phyloP scores from a whole-genome alignment of 2,797 vertebrate genomes.

The Fringilla coelebs region DNA sequence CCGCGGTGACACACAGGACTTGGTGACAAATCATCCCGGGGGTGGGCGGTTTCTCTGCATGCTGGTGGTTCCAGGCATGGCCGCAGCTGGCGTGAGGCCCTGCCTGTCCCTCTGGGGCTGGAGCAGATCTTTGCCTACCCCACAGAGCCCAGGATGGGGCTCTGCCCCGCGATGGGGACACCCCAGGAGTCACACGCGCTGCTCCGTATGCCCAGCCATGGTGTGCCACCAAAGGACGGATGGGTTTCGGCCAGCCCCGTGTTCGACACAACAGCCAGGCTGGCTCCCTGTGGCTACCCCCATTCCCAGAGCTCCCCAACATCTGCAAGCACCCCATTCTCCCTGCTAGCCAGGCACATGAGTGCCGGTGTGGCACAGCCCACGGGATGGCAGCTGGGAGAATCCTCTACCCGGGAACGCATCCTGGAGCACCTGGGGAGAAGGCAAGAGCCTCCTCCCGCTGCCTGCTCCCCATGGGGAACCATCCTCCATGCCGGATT shows the following conservation, averaged over 20 bases:
- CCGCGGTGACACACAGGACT: neutral
- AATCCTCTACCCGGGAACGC: neutral
- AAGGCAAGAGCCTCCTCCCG: neutral
- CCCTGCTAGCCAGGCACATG: neutral
- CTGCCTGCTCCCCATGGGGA: rapidly evolving
- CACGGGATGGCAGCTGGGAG: neutral
- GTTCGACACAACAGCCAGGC: neutral
- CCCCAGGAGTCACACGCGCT: neutral
- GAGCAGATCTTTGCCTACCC: neutral
- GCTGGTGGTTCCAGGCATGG: neutral
- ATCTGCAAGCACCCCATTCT: neutral
- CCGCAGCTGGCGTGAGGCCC: neutral
- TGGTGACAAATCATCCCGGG: neutral
- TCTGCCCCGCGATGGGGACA: rapidly evolving
- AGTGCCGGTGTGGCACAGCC: rapidly evolving
- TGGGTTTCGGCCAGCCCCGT: neutral
- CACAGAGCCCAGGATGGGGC: neutral
- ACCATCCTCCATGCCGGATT: neutral
- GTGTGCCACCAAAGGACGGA: neutral
- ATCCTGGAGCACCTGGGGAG: neutral
- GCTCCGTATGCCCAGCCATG: neutral
- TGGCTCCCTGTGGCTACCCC: neutral
- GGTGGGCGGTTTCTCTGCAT: neutral
- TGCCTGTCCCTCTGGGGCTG: neutral
- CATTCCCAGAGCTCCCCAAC: neutral